Percentiles rank a stretch among this genome's conserved stretches.
phyloP scores from a whole-genome alignment of 2,797 vertebrate genomes.

The Erithacus rubecula region DNA sequence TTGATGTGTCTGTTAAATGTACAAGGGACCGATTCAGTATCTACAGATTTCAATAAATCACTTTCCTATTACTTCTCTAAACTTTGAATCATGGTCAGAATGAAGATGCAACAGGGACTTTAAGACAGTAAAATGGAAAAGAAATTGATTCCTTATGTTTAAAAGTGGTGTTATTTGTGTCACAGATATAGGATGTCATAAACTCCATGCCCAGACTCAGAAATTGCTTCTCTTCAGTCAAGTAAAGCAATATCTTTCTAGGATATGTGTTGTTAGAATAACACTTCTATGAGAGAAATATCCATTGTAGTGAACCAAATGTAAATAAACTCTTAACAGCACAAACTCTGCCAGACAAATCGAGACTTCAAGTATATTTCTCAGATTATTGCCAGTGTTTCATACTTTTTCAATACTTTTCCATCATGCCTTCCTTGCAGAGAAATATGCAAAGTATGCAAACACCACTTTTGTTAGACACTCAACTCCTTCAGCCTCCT shows the following conservation, averaged over 20 bases:
- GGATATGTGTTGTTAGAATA: not conserved
- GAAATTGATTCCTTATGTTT: not conserved
- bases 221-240: not conserved
- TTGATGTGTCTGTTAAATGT: not conserved
- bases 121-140: not conserved
- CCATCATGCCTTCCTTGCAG: not conserved
- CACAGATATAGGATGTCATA: not conserved
- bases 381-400: not conserved
- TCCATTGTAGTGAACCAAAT: not conserved
- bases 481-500: not conserved
- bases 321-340: not conserved
- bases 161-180: not conserved
- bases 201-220: not conserved
- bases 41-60: not conserved
- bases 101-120: not conserved
- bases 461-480: not conserved
- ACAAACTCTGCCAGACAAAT: not conserved
- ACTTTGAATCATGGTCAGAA: not conserved
- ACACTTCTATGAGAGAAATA: not conserved
- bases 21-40: fast-evolving
- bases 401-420: not conserved
- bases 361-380: not conserved
- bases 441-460: not conserved
- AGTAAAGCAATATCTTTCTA: not conserved
- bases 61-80: not conserved